These are phyloP conservation scores for Polypterus bichir DNA, from an alignment of 2,113 vertebrate genomes.

Conservation along the genomic window DNA sequence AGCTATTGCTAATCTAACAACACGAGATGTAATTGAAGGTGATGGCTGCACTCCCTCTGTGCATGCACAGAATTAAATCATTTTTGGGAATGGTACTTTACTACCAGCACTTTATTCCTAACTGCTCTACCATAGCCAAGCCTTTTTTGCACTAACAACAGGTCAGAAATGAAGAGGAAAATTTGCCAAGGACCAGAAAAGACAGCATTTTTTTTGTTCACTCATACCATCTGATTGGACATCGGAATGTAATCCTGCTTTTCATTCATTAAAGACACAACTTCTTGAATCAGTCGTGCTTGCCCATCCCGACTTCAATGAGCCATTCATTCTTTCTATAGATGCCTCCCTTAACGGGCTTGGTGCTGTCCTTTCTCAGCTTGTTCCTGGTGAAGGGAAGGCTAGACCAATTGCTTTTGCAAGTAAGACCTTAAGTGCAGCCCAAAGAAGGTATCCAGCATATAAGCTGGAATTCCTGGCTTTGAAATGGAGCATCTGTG, in stretches of 20 bases:
- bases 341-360: constrained; percentile 4
- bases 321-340: background rate
- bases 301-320: constrained; percentile 7
- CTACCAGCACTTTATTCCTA: constrained; percentile 11
- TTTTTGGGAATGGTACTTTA: constrained; percentile 12
- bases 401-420: constrained; percentile 11
- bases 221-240: constrained; percentile 9
- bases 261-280: constrained; percentile 5
- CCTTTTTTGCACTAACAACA: constrained; percentile 6
- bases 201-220: background rate
- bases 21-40: constrained; percentile 2
- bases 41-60: background rate
- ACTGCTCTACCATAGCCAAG: constrained; percentile 7
- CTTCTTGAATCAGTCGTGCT: background rate
- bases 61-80: constrained; percentile 3
- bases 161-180: background rate
- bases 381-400: background rate
- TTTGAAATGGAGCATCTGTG: constrained; percentile 11
- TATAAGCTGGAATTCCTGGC: constrained; percentile 8
- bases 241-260: background rate
- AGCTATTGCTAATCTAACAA: constrained; percentile 2
- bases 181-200: background rate
- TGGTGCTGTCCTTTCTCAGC: constrained; percentile 13
- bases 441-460: constrained; percentile 10
- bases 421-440: constrained; percentile 3